Evolutionary conservation across 1,140 invertebrate species (phyloP).

Genomic region (Fopius arisanus): DNA sequence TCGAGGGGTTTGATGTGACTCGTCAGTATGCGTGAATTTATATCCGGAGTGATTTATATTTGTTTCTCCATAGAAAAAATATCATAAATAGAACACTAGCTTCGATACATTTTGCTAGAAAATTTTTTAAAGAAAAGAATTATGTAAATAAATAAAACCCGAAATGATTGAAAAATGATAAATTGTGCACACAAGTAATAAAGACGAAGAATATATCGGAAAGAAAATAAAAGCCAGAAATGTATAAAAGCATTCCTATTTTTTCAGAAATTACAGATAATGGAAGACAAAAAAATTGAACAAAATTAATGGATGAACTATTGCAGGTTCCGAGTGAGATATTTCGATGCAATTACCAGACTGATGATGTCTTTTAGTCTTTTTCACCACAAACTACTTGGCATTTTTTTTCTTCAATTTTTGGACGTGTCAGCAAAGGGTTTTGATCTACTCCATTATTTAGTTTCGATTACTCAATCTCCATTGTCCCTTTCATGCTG

Average conservation of each 20-base stretch:
- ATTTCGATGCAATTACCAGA: neutral
- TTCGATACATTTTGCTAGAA: constrained; percentile 22
- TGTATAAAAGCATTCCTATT: constrained; percentile 30
- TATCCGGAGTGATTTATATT: constrained; percentile 18
- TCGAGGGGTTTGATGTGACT: constrained; percentile 8
- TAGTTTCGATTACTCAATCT: neutral
- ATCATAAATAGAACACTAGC: constrained; percentile 14
- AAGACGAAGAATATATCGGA: constrained; percentile 17
- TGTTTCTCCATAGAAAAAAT: constrained; percentile 5
- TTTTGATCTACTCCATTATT: neutral
- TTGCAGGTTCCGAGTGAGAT: neutral
- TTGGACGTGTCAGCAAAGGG: neutral
- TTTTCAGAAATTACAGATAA: constrained; percentile 30
- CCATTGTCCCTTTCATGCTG: neutral
- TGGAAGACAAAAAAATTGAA: neutral
- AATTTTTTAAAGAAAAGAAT: constrained; percentile 27
- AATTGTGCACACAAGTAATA: constrained; percentile 17
- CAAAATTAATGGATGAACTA: neutral
- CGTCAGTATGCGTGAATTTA: constrained; percentile 14
- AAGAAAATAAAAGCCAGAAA: constrained; percentile 9
- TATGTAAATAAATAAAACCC: constrained; percentile 28
- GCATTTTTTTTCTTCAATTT: neutral
- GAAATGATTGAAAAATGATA: constrained; percentile 13
- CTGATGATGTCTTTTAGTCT: neutral
- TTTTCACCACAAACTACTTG: neutral